Conservation (phyloP, 1,140 invertebrate genomes). For the Triops longicaudatus region DNA sequence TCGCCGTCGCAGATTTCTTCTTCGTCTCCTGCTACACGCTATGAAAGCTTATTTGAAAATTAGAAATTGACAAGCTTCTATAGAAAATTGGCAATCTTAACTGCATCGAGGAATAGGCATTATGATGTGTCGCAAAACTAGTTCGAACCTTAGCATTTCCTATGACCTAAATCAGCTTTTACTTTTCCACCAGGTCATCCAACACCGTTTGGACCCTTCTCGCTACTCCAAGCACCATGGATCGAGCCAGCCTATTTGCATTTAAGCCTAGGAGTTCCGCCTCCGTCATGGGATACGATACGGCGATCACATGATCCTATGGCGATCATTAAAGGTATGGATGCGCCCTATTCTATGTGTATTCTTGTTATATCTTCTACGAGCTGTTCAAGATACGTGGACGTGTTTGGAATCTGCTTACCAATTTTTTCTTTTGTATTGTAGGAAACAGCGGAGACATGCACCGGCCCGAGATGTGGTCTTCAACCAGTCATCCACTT, state of each 20-base stretch:
- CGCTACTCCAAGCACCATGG: conserved; percentile 32
- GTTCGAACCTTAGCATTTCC: neutral
- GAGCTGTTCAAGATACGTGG: neutral
- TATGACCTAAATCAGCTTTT: conserved; percentile 19
- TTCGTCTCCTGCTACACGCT: neutral
- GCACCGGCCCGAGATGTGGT: conserved; percentile 1
- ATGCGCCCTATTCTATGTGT: neutral
- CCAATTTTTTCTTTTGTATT: neutral
- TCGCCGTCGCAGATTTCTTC: neutral
- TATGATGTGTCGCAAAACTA: neutral
- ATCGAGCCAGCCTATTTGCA: conserved; percentile 35
- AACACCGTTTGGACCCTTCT: conserved; percentile 33
- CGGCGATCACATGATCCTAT: conserved; percentile 18
- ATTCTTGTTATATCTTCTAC: neutral
- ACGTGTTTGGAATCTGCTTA: neutral
- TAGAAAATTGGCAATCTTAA: too few species aligned
- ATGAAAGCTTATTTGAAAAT: neutral
- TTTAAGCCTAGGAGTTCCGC: conserved; percentile 22
- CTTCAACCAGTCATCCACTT: neutral
- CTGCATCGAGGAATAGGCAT: too few species aligned
- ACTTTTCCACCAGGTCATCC: conserved; percentile 33
- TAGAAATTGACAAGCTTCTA: too few species aligned
- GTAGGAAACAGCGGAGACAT: neutral
- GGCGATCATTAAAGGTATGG: conserved; percentile 27
- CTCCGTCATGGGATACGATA: conserved; percentile 20